A percentile compares a stretch with the other conserved stretches of the same genome.
Evolutionary conservation across 2,113 vertebrate genomes (phyloP).

Genomic region (Xiphophorus hellerii): DNA sequence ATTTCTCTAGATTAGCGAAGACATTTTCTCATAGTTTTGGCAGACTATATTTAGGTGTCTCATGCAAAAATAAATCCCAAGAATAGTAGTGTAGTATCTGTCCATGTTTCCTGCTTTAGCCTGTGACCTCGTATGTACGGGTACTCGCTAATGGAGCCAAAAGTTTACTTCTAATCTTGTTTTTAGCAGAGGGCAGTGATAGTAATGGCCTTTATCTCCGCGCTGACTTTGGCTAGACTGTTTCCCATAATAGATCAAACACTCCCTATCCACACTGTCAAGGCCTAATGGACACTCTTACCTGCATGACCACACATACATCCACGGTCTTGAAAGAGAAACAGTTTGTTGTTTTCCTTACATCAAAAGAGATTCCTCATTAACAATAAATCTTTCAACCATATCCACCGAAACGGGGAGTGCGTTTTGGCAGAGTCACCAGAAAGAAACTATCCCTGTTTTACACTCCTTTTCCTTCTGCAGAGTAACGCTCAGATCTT

Average conservation of each 20-base stretch:
- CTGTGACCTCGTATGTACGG: constrained; percentile 36
- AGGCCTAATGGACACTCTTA: constrained; percentile 41
- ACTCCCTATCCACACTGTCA: constrained; percentile 52
- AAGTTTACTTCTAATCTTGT: constrained; percentile 43
- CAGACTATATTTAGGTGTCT: neutral
- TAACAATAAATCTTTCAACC: constrained; percentile 44
- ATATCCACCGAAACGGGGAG: constrained; percentile 57
- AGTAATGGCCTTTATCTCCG: constrained; percentile 46
- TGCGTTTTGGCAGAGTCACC: constrained; percentile 49
- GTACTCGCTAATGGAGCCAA: constrained; percentile 35
- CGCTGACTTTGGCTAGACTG: constrained; percentile 6
- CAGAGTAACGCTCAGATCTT: constrained; percentile 6
- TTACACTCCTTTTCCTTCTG: constrained; percentile 21
- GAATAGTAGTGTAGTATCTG: neutral
- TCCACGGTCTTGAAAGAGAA: constrained; percentile 4
- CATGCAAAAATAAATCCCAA: neutral
- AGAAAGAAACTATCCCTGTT: neutral
- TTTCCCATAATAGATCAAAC: constrained; percentile 60
- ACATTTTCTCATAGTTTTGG: neutral
- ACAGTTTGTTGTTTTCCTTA: neutral
- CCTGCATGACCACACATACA: neutral
- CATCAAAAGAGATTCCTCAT: constrained; percentile 37
- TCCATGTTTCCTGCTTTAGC: constrained; percentile 24
- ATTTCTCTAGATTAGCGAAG: neutral
- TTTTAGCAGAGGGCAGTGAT: constrained; percentile 30